Conservation (phyloP, 2,797 vertebrate genomes). For the Melanotaenia pygmaea region DNA sequence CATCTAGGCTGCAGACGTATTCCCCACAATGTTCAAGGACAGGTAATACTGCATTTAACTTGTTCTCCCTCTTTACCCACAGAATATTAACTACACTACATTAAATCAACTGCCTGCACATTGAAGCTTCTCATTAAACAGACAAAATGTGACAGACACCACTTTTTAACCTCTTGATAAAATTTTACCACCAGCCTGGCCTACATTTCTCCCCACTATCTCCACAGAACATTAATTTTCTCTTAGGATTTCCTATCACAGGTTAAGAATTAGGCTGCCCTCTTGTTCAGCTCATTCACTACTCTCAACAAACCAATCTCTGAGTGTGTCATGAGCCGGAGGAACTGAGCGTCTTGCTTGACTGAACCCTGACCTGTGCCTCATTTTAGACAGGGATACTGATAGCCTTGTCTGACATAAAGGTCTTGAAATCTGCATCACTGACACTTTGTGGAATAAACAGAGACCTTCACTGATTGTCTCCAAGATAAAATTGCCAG, state of each 20-base stretch:
- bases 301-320: slow-evolving; percentile 35
- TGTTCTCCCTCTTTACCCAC: background rate
- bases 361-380: slow-evolving; percentile 46
- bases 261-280: slow-evolving; percentile 27
- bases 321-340: slow-evolving; percentile 5
- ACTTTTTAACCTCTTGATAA: slow-evolving; percentile 43
- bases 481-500: slow-evolving; percentile 42
- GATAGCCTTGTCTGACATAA: slow-evolving; percentile 34
- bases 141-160: slow-evolving; percentile 34
- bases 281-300: slow-evolving; percentile 20
- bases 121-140: slow-evolving; percentile 43
- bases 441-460: slow-evolving; percentile 50
- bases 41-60: background rate
- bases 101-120: slow-evolving; percentile 11
- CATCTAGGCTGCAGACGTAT: background rate
- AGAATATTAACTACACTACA: background rate
- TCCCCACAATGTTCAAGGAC: too few species aligned
- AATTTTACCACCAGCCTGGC: background rate
- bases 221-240: slow-evolving; percentile 39
- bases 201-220: background rate
- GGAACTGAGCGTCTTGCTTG: background rate
- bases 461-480: slow-evolving; percentile 45
- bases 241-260: slow-evolving; percentile 5
- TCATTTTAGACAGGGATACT: slow-evolving; percentile 23
- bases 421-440: slow-evolving; percentile 33